These are phyloP conservation scores for Lasiurus cinereus DNA, from an alignment of 2,113 vertebrate species.

Conservation along the genomic window DNA sequence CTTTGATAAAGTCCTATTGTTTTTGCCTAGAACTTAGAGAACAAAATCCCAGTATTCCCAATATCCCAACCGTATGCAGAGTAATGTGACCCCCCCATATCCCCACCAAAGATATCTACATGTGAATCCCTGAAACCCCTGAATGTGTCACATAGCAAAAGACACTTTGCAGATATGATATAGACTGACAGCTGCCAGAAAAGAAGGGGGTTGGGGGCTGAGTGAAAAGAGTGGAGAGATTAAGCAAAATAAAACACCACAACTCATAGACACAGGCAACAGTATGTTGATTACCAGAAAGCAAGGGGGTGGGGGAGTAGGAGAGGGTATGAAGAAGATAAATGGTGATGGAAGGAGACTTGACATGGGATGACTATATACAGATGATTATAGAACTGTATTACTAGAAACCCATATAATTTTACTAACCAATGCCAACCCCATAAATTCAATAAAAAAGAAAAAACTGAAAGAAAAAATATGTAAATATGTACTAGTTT, in stretches of 20 bases:
- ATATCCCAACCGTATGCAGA: neutral
- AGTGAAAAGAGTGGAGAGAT: neutral
- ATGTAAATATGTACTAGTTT: neutral
- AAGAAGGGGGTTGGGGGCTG: too few species aligned
- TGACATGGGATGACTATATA: neutral
- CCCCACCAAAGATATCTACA: neutral
- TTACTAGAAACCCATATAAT: neutral
- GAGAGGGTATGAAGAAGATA: neutral
- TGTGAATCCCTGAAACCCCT: neutral
- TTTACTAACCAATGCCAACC: neutral
- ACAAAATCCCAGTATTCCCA: neutral
- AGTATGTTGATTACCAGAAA: neutral
- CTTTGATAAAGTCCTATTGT: neutral
- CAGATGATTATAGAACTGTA: neutral
- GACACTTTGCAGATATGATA: neutral
- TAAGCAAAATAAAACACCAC: neutral
- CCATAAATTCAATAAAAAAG: neutral
- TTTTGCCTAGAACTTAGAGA: neutral
- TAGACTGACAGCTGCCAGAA: too few species aligned
- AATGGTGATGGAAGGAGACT: neutral
- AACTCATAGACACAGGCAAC: neutral
- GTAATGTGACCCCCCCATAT: neutral
- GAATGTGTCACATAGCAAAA: neutral
- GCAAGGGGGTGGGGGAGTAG: neutral
- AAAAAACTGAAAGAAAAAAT: slow-evolving; percentile 38